These are phyloP conservation scores for Falco naumanni DNA, from an alignment of 2,797 vertebrate genomes.

Conservation along the genomic window DNA sequence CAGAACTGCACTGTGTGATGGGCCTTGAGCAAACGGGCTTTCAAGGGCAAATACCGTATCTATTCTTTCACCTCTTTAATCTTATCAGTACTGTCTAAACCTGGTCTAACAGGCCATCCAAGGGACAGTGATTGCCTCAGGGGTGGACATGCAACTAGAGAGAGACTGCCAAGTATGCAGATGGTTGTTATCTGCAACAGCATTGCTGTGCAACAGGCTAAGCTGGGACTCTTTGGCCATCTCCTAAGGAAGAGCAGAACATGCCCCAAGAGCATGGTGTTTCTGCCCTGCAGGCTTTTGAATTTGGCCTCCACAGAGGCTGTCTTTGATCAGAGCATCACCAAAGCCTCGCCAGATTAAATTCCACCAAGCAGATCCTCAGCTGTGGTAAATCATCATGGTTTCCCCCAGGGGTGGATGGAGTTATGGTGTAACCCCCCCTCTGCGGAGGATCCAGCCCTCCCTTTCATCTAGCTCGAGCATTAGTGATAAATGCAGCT, in stretches of 20 bases:
- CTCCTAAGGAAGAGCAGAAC: neutral
- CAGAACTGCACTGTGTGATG: neutral
- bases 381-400: neutral
- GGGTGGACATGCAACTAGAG: slow-evolving; percentile 28
- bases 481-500: slow-evolving; percentile 21
- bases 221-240: neutral
- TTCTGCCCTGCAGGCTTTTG: neutral
- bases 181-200: slow-evolving; percentile 59
- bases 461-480: neutral
- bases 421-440: neutral
- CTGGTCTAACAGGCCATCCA: slow-evolving; percentile 62
- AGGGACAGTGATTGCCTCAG: slow-evolving; percentile 48
- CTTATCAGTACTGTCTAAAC: slow-evolving; percentile 51
- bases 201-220: slow-evolving; percentile 42
- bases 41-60: slow-evolving; percentile 1
- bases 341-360: neutral
- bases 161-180: slow-evolving; percentile 57
- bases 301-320: neutral
- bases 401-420: neutral
- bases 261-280: neutral
- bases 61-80: slow-evolving; percentile 64
- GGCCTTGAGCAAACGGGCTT: neutral
- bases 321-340: slow-evolving; percentile 33
- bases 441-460: neutral
- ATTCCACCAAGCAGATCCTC: neutral